Conservation (phyloP, 2,797 vertebrate species). For the Heteromormyrus szaboi region DNA sequence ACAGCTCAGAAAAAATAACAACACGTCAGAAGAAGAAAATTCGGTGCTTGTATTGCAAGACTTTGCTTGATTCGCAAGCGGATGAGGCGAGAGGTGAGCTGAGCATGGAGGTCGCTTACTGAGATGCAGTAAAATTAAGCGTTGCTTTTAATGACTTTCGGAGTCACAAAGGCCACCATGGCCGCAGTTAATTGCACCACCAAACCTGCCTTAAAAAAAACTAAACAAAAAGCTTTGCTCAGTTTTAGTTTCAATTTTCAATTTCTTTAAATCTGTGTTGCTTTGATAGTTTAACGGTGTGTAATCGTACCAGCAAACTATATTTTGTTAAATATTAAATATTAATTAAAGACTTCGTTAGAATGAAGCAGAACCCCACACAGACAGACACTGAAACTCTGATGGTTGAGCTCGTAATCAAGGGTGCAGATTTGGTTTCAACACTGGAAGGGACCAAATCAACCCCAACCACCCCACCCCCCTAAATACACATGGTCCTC, state of each 20-base stretch:
- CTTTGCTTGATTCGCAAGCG: conserved; percentile 50
- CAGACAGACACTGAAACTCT: neutral
- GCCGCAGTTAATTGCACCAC: conserved; percentile 60
- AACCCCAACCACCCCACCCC: neutral
- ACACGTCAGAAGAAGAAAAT: conserved; percentile 13
- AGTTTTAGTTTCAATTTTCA: neutral
- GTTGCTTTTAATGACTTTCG: conserved; percentile 67
- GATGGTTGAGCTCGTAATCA: neutral
- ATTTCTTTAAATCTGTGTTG: neutral
- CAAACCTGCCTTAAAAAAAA: conserved; percentile 52
- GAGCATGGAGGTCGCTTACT: conserved; percentile 69
- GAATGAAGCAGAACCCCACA: neutral
- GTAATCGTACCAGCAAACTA: neutral
- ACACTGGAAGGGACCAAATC: neutral
- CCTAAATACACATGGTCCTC: neutral
- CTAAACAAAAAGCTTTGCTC: conserved; percentile 38
- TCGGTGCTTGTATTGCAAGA: conserved; percentile 28
- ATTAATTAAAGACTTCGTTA: neutral
- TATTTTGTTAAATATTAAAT: neutral
- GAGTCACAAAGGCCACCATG: conserved; percentile 64
- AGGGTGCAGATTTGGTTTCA: neutral
- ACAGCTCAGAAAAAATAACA: conserved; percentile 11
- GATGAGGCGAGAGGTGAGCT: conserved; percentile 68
- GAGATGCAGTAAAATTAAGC: conserved; percentile 74
- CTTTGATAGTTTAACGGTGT: neutral